Evolutionary conservation across 2,888 invertebrate species (phyloP).

Genomic region (Lissonota sp.): DNA sequence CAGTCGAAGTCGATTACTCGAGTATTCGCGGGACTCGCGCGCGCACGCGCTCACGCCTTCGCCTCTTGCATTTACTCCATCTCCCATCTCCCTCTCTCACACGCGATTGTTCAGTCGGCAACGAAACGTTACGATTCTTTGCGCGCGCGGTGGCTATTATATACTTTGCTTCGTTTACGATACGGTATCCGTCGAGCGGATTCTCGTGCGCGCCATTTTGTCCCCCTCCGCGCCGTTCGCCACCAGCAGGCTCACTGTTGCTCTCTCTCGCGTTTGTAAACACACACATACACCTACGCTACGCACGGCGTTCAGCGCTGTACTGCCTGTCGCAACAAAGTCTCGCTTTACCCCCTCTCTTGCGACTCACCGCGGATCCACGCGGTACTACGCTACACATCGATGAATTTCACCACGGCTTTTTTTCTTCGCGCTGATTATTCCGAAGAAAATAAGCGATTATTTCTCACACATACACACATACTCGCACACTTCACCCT

Average conservation of each 20-base stretch:
- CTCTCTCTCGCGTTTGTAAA: constrained; percentile 29
- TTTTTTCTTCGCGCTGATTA: no score
- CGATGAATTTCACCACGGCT: no score
- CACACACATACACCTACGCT: constrained; percentile 14
- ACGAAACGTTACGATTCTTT: constrained; percentile 53
- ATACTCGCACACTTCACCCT: background rate
- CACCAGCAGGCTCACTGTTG: background rate
- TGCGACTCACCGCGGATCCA: constrained; percentile 25
- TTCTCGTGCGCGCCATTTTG: constrained; percentile 43
- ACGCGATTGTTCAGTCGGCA: background rate
- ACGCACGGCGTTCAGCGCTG: background rate
- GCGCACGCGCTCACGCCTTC: constrained; percentile 18
- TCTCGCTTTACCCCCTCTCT: constrained; percentile 6
- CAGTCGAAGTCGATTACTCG: constrained; percentile 60
- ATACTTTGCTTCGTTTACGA: constrained; percentile 48
- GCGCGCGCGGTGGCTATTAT: constrained; percentile 12
- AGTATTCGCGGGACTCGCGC: constrained; percentile 54
- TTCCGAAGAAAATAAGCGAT: background rate
- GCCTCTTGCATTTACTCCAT: constrained; percentile 27
- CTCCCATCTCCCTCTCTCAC: constrained; percentile 32
- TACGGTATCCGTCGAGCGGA: constrained; percentile 41
- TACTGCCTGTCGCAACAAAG: constrained; percentile 16
- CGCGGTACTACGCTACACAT: constrained; percentile 22
- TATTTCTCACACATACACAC: background rate
- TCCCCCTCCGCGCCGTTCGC: constrained; percentile 8